Evolutionary conservation across 2,888 invertebrate species (phyloP).

Genomic region (Dynastes maya): DNA sequence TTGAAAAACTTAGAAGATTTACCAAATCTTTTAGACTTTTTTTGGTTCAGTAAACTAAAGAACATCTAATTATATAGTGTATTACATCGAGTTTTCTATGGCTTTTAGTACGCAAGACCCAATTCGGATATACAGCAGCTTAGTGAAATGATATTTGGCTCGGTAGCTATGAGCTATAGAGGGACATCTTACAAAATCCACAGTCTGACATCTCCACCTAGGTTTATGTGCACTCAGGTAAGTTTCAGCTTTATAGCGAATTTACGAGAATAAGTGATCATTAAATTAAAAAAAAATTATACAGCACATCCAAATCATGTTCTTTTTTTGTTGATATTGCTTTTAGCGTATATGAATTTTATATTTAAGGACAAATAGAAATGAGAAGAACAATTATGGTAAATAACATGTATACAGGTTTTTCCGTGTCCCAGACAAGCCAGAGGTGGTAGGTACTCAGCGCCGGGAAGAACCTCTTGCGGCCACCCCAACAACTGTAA

Average conservation of each 20-base stretch:
- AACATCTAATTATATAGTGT: neutral
- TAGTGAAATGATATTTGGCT: conserved; percentile 95
- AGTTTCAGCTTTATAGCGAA: conserved; percentile 51
- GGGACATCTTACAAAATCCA: conserved; percentile 92
- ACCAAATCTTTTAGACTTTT: no score
- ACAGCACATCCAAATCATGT: neutral
- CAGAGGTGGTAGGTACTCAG: conserved; percentile 58
- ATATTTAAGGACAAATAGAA: conserved; percentile 36
- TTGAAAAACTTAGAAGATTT: no score
- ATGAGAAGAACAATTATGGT: conserved; percentile 23
- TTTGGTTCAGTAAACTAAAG: no score
- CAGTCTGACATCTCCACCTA: conserved; percentile 70
- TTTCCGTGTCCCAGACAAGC: conserved; percentile 65
- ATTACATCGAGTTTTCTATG: neutral
- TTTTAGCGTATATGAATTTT: conserved; percentile 26
- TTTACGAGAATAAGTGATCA: conserved; percentile 53
- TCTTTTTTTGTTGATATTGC: conserved; percentile 28
- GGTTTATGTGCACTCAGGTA: conserved; percentile 72
- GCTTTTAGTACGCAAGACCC: conserved; percentile 77
- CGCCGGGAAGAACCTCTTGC: conserved; percentile 60
- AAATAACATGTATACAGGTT: conserved; percentile 57
- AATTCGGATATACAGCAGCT: conserved; percentile 81
- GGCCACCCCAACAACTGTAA: conserved; percentile 47
- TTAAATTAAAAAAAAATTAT: conserved; percentile 60
- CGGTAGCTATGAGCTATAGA: conserved; percentile 90